Conservation (phyloP, 2,113 vertebrate species). For the Rhinopomastus cyanomelas region DNA sequence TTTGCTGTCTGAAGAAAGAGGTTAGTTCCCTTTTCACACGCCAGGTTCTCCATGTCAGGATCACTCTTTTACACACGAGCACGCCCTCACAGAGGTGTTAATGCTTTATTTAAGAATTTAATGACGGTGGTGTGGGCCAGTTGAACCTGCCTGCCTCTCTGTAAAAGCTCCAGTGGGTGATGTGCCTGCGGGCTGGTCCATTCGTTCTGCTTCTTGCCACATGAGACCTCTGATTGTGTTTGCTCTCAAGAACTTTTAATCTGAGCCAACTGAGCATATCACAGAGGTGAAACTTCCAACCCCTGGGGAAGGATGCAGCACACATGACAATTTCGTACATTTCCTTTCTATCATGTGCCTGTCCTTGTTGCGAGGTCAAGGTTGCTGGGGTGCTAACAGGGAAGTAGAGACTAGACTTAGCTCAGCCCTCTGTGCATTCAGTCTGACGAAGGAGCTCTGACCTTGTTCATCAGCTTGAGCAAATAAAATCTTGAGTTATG, state of each 20-base stretch:
- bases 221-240: conserved; percentile 16
- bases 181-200: background rate
- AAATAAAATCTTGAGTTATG: background rate
- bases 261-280: conserved; percentile 38
- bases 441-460: background rate
- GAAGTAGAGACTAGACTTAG: background rate
- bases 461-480: background rate
- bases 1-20: background rate
- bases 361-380: conserved; percentile 16
- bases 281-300: conserved; percentile 43
- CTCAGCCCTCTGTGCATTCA: background rate
- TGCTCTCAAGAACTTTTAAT: conserved; percentile 39
- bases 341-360: conserved; percentile 5
- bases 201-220: background rate
- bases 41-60: background rate
- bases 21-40: background rate
- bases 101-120: background rate
- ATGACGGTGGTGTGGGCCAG: background rate
- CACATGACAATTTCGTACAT: background rate
- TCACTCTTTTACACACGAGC: background rate
- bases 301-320: conserved; percentile 8
- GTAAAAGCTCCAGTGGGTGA: background rate
- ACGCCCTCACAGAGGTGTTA: background rate
- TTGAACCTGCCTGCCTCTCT: background rate
- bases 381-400: background rate